Conservation (phyloP, 1,140 invertebrate species). For the Nomia melanderi region DNA sequence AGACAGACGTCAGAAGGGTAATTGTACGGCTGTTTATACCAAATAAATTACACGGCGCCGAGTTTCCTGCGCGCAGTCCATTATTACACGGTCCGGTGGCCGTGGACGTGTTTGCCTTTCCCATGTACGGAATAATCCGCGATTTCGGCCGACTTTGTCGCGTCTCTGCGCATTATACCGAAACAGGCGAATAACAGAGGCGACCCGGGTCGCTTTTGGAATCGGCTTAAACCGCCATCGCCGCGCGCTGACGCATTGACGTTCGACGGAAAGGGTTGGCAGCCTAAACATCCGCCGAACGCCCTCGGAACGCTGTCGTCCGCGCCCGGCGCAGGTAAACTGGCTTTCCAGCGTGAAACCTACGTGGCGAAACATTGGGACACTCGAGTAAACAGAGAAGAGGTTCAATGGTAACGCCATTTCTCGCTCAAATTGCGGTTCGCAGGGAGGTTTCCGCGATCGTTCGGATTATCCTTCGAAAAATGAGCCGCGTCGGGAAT, state of each 20-base stretch:
- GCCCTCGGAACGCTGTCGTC: neutral
- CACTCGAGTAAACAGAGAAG: no score
- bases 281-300: neutral
- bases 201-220: slow-evolving; percentile 22
- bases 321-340: neutral
- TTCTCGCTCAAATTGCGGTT: no score
- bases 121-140: slow-evolving; percentile 60
- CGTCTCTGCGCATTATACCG: slow-evolving; percentile 51
- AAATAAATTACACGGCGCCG: slow-evolving; percentile 33
- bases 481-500: no score
- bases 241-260: slow-evolving; percentile 49
- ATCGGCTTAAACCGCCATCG: slow-evolving; percentile 57
- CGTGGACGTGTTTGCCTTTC: slow-evolving; percentile 54
- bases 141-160: slow-evolving; percentile 48
- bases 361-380: no score
- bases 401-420: no score
- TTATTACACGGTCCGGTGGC: slow-evolving; percentile 46
- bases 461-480: no score
- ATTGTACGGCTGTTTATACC: neutral
- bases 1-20: no score
- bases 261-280: slow-evolving; percentile 55
- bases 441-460: no score
- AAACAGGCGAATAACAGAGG: slow-evolving; percentile 54
- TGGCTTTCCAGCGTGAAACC: no score
- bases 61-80: neutral